Evolutionary conservation across 2,113 vertebrate species (phyloP).

Genomic region (Vidua macroura): DNA sequence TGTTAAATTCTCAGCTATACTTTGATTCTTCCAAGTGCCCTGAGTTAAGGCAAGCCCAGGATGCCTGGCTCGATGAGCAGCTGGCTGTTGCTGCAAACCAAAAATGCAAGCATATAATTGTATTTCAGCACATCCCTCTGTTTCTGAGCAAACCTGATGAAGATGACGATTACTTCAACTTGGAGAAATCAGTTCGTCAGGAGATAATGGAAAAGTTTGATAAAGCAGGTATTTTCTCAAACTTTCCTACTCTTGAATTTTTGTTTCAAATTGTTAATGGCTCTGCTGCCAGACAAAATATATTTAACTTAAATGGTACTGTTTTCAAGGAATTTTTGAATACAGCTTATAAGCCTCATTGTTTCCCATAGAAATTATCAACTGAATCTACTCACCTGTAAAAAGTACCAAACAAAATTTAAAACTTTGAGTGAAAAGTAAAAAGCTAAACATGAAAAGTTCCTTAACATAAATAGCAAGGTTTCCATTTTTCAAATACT

Average conservation of each 20-base stretch:
- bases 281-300: neutral
- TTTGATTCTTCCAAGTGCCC: conserved; percentile 83
- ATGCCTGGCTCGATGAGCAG: conserved; percentile 86
- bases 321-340: neutral
- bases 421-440: neutral
- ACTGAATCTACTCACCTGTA: neutral
- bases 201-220: conserved; percentile 82
- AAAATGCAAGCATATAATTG: conserved; percentile 78
- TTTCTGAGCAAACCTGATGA: conserved; percentile 83
- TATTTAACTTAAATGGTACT: neutral
- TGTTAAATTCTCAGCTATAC: conserved; percentile 93
- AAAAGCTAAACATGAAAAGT: neutral
- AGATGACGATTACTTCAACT: conserved; percentile 91
- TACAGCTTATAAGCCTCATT: neutral
- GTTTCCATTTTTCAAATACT: neutral
- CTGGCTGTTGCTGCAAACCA: conserved; percentile 68
- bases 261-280: neutral
- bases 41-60: conserved; percentile 82
- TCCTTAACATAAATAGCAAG: neutral
- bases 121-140: conserved; percentile 96
- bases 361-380: neutral
- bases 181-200: conserved; percentile 77
- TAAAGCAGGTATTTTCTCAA: conserved; percentile 80
- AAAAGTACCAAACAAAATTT: neutral
- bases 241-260: neutral